These are phyloP conservation scores for Melieria picta DNA, from an alignment of 2,888 invertebrate genomes.

Conservation along the genomic window DNA sequence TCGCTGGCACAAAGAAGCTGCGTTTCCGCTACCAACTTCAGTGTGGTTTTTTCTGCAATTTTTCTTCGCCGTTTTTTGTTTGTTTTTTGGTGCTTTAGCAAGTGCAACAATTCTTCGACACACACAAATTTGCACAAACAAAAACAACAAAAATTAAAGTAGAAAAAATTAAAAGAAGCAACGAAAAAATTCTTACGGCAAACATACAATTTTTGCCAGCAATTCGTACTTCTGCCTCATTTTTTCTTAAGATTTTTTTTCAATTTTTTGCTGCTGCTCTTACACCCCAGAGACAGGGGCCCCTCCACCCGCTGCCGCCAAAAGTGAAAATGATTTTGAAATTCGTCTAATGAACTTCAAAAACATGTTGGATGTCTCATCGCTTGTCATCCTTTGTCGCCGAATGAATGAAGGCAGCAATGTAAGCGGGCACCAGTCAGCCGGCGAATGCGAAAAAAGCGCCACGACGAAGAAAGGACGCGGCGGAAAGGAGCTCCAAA, in stretches of 20 bases:
- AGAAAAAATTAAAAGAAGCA: background rate
- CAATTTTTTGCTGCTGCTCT: background rate
- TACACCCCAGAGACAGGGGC: too few relatives aligned
- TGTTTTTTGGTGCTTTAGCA: constrained; percentile 9
- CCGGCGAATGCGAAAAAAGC: background rate
- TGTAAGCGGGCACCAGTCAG: background rate
- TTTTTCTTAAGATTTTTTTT: constrained; percentile 2
- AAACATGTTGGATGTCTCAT: constrained; percentile 56
- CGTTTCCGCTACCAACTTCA: constrained; percentile 47
- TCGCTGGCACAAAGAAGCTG: constrained; percentile 56
- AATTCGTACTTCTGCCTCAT: background rate
- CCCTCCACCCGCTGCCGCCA: background rate
- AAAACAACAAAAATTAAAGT: background rate
- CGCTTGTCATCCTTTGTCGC: constrained; percentile 63
- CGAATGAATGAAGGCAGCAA: background rate
- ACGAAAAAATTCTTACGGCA: background rate
- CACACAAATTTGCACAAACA: too few relatives aligned
- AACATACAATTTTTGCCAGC: too few relatives aligned
- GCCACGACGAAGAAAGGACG: background rate
- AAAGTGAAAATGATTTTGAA: constrained; percentile 17
- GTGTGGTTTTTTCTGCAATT: background rate
- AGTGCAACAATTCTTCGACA: background rate
- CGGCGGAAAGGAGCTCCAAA: constrained; percentile 1
- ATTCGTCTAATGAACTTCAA: constrained; percentile 63
- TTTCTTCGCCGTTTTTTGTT: constrained; percentile 12